Base-by-base conservation (phyloP, 1,140 invertebrate species). In the Cherax quadricarinatus region DNA sequence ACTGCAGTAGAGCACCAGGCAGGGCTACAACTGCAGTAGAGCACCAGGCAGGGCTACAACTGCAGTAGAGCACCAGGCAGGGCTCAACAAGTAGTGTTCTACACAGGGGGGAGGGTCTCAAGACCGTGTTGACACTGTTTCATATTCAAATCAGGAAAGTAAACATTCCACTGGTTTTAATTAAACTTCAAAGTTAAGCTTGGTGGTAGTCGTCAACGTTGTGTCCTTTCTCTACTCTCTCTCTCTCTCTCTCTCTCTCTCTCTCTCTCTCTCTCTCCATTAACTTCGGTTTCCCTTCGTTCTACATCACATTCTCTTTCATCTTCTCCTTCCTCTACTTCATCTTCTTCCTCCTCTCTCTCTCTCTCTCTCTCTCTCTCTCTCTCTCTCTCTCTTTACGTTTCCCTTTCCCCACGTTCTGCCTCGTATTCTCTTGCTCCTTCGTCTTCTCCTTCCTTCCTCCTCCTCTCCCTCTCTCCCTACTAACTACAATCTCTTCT, bases 131-230 rank as follows among this genome's bases (percentile, higher is more conserved):
- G 81, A 83, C 81, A 83, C 53, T 83, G 24, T 83, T 83, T 60
- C 51, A 83, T 83, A 83, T 83, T 83, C 81, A 83, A 83, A 83
- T 83, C 81, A 86, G 84, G 84, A 86, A 73, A 86, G 60, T 16
- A 70, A 51, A 70, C 66, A 70, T 75, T 86, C 66, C 57, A 73
- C 84, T 73, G 60, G 84, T 86, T 75, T 86, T 49, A 49, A 75
- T 86, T 83, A 83, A 83, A 83, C 81, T 83, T 83, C 81, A 83
- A 73, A 70, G 84, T 86, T 86, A 73, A 9, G 66, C 14, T 10
- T 21, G 62, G 84, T 86, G 84, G 66, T 70, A 30, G 60, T 48
- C 21, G 41, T 21, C 49, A 16, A 41, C 30, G 41, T 21, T 41
- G 48, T 16, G 18, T 16, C 30, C 80, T 82, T 49, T 57, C 80